Evolutionary conservation across 2,797 vertebrate species (phyloP).

Genomic region (Salmo trutta): DNA sequence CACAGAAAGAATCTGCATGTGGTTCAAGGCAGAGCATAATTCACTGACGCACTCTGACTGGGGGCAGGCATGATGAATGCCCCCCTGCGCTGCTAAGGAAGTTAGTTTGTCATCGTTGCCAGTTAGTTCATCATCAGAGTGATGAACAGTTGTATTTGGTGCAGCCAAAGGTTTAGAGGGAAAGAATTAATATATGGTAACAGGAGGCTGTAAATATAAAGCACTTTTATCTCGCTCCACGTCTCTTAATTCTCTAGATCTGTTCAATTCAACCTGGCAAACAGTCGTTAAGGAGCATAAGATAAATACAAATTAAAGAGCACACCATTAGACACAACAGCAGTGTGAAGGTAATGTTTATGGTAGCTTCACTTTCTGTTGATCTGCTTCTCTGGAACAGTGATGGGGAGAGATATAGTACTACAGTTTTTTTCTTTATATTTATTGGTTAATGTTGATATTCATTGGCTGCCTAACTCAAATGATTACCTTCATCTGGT

Average conservation of each 20-base stretch:
- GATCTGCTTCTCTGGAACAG: not conserved
- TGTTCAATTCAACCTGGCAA: slow-evolving; percentile 39
- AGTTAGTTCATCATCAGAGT: slow-evolving; percentile 51
- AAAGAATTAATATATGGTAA: slow-evolving; percentile 68
- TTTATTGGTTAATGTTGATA: not conserved
- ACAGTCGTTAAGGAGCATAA: slow-evolving; percentile 27
- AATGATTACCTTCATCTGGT: not conserved
- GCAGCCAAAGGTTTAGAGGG: slow-evolving; percentile 65
- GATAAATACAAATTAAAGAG: slow-evolving; percentile 32
- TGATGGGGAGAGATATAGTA: not conserved
- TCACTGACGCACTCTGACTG: slow-evolving; percentile 10
- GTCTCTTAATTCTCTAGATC: slow-evolving; percentile 14
- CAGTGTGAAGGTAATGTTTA: not conserved
- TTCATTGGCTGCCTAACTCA: not conserved
- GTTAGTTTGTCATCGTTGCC: slow-evolving; percentile 41
- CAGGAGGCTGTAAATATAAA: slow-evolving; percentile 61
- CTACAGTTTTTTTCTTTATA: not conserved
- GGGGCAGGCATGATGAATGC: slow-evolving; percentile 30
- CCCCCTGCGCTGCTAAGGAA: slow-evolving; percentile 12
- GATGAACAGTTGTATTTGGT: slow-evolving; percentile 66
- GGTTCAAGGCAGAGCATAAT: not conserved
- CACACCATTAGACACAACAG: slow-evolving; percentile 33
- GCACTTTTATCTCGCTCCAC: slow-evolving; percentile 22
- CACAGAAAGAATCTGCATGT: not conserved
- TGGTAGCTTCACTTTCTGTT: not conserved